These are phyloP conservation scores for Cyprinodon diabolis DNA, from an alignment of 2,797 vertebrate genomes.

Conservation along the genomic window DNA sequence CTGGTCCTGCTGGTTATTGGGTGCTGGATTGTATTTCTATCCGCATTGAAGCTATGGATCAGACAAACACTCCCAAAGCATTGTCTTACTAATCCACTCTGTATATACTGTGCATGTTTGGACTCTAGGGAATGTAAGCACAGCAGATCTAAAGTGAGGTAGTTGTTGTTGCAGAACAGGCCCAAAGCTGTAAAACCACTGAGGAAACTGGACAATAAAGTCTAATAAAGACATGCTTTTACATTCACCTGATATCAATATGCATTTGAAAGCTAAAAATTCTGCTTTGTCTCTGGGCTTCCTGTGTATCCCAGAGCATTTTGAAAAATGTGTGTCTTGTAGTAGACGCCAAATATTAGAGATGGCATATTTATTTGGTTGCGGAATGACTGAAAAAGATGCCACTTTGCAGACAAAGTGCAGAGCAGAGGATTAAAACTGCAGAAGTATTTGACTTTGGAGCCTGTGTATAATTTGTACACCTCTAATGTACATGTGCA, in stretches of 20 bases:
- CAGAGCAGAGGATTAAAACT: constrained; percentile 38
- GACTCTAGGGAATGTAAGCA: constrained; percentile 56
- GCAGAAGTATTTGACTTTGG: constrained; percentile 30
- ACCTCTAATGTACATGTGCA: constrained; percentile 8
- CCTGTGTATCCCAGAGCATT: constrained; percentile 3
- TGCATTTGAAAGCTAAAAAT: constrained; percentile 41
- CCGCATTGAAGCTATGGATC: constrained; percentile 44
- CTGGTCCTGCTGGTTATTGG: constrained; percentile 48
- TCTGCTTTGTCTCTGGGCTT: constrained; percentile 24
- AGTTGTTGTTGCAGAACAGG: constrained; percentile 13
- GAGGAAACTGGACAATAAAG: constrained; percentile 13
- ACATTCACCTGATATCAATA: constrained; percentile 52
- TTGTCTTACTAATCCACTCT: constrained; percentile 76
- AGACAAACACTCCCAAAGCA: constrained; percentile 50
- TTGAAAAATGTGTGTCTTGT: constrained; percentile 18
- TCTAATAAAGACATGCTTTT: constrained; percentile 64
- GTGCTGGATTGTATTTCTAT: background rate
- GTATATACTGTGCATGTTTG: constrained; percentile 24
- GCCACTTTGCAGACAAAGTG: constrained; percentile 13
- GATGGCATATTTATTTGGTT: constrained; percentile 39
- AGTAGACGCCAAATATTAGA: constrained; percentile 42
- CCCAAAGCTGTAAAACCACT: constrained; percentile 8
- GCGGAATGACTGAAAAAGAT: constrained; percentile 37
- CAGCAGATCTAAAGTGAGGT: constrained; percentile 47
- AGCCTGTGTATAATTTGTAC: constrained; percentile 47